A percentile compares a stretch with the other conserved stretches of the same genome.
phyloP scores from a whole-genome alignment of 2,888 invertebrate genomes.

The Apoderus coryli region DNA sequence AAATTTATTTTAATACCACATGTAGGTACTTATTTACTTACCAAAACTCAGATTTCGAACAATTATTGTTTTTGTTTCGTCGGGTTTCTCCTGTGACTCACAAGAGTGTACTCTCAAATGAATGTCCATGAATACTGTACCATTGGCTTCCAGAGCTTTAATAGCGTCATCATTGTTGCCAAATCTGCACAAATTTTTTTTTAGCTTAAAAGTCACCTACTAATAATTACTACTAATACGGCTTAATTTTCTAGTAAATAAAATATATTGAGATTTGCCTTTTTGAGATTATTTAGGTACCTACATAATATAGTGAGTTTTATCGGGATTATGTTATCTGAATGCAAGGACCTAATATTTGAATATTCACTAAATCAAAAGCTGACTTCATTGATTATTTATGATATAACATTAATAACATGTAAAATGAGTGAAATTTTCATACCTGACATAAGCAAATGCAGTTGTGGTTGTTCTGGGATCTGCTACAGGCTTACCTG shows the following conservation, averaged over 20 bases:
- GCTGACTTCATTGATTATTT: no score
- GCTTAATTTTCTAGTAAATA: neutral
- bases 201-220: slow-evolving; percentile 3
- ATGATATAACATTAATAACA: no score
- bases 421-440: no score
- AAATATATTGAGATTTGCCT: slow-evolving; percentile 4
- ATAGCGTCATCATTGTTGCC: slow-evolving; percentile 28
- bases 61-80: slow-evolving; percentile 52
- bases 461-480: slow-evolving; percentile 45
- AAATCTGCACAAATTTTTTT: slow-evolving; percentile 24
- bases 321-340: no score
- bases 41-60: slow-evolving; percentile 61
- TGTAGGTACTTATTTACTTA: slow-evolving; percentile 30
- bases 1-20: no score
- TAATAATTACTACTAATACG: no score
- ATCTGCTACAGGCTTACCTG: slow-evolving; percentile 50
- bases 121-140: slow-evolving; percentile 44
- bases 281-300: no score
- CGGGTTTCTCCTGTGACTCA: slow-evolving; percentile 33
- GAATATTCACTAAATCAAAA: no score
- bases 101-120: slow-evolving; percentile 52
- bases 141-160: slow-evolving; percentile 52
- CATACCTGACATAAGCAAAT: slow-evolving; percentile 45
- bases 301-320: no score
- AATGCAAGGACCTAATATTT: no score